Conservation (phyloP, 2,797 vertebrate genomes). For the Enteromius thamalakanensis region DNA sequence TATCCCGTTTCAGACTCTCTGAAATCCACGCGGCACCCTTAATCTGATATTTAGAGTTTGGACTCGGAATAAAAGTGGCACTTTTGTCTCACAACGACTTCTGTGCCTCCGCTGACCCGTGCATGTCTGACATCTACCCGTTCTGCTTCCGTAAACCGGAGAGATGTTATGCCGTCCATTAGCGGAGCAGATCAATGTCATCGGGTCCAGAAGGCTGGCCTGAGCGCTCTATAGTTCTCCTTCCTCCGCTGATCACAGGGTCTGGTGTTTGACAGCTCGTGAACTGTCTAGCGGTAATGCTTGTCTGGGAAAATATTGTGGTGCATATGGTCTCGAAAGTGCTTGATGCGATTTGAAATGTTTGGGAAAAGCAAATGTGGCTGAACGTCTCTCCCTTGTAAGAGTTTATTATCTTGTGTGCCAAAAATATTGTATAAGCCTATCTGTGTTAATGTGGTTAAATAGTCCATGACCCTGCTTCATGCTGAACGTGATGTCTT, state of each 20-base stretch:
- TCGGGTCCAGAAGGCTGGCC: constrained; percentile 38
- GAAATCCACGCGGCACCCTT: constrained; percentile 27
- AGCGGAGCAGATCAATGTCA: constrained; percentile 49
- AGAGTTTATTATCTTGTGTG: neutral
- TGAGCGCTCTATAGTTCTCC: constrained; percentile 15
- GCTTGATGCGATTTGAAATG: constrained; percentile 4
- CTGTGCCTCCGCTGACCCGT: neutral
- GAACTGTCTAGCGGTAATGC: neutral
- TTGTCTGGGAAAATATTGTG: neutral
- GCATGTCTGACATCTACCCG: constrained; percentile 41
- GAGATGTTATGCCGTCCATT: constrained; percentile 51
- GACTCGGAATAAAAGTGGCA: neutral
- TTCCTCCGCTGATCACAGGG: neutral
- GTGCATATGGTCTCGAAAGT: constrained; percentile 9
- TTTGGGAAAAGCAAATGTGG: constrained; percentile 21
- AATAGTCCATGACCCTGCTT: neutral
- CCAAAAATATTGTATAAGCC: neutral
- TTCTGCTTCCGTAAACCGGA: constrained; percentile 41
- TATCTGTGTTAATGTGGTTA: neutral
- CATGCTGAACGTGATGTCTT: neutral
- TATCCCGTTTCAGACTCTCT: constrained; percentile 76
- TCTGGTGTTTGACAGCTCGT: constrained; percentile 7
- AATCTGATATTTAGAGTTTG: constrained; percentile 18
- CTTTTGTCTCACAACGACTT: constrained; percentile 33
- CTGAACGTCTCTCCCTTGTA: neutral